Conservation (phyloP, 2,797 vertebrate genomes). For the Spondyliosoma cantharus region DNA sequence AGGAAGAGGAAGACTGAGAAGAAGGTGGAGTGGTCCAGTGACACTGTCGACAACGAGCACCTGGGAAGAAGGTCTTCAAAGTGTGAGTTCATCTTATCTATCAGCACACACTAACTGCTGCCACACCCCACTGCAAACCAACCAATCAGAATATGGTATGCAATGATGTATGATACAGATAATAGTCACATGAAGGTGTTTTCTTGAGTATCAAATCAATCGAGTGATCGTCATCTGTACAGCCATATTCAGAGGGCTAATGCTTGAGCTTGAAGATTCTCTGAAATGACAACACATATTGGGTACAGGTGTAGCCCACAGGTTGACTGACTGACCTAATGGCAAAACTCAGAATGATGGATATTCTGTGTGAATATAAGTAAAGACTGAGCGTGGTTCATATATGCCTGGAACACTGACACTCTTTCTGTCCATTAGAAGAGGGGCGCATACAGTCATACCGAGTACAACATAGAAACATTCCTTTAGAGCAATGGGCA, state of each 20-base stretch:
- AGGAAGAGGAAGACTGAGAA: constrained; percentile 95
- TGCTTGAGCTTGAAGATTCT: background rate
- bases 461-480: no score
- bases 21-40: constrained; percentile 96
- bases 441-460: no score
- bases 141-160: no score
- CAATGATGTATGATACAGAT: no score
- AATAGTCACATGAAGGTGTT: background rate
- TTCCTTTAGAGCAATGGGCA: no score
- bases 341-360: background rate
- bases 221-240: background rate
- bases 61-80: constrained; percentile 94
- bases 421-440: no score
- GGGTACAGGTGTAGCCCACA: background rate
- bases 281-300: background rate
- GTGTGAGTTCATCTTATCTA: constrained; percentile 83
- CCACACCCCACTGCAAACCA: no score
- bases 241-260: background rate
- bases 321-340: background rate
- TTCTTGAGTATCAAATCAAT: background rate
- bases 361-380: no score
- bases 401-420: no score
- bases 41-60: constrained; percentile 96
- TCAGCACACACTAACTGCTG: background rate
- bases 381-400: no score